These are phyloP conservation scores for Akabosia matsudoensis DNA, from an alignment of 1,140 invertebrate genomes.

Conservation along the genomic window DNA sequence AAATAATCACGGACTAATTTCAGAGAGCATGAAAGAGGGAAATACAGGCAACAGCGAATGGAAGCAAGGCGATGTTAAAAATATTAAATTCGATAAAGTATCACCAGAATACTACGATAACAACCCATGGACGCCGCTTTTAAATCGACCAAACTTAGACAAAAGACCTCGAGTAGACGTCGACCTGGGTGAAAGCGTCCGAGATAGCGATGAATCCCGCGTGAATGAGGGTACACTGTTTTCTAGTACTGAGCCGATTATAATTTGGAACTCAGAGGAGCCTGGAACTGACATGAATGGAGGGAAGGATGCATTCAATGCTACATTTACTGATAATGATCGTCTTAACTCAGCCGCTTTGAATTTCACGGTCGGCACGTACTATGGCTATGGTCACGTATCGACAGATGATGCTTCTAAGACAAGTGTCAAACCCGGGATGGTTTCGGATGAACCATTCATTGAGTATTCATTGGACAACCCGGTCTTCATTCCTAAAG, in stretches of 20 bases:
- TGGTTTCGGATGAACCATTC: neutral
- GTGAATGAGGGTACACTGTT: neutral
- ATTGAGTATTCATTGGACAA: neutral
- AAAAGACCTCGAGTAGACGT: constrained; percentile 42
- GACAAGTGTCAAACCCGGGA: neutral
- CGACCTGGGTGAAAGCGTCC: neutral
- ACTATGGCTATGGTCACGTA: constrained; percentile 35
- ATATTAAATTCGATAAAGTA: constrained; percentile 5
- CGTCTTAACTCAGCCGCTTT: neutral
- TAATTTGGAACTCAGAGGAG: constrained; percentile 32
- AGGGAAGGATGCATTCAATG: neutral
- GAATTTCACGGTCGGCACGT: constrained; percentile 12
- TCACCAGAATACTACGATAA: constrained; percentile 44
- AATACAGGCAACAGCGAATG: too few relatives aligned
- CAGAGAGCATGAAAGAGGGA: too few relatives aligned
- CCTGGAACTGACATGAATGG: too few relatives aligned
- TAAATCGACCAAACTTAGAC: constrained; percentile 43
- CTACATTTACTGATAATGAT: neutral
- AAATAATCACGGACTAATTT: too few relatives aligned
- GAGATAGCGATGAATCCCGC: neutral
- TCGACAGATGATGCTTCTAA: neutral
- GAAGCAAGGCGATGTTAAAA: too few relatives aligned
- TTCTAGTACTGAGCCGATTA: constrained; percentile 20
- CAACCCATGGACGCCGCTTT: constrained; percentile 42
- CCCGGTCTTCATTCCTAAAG: neutral